Base-by-base conservation (phyloP, 1,140 invertebrate genomes). In the Drosophila parabipectinata region DNA sequence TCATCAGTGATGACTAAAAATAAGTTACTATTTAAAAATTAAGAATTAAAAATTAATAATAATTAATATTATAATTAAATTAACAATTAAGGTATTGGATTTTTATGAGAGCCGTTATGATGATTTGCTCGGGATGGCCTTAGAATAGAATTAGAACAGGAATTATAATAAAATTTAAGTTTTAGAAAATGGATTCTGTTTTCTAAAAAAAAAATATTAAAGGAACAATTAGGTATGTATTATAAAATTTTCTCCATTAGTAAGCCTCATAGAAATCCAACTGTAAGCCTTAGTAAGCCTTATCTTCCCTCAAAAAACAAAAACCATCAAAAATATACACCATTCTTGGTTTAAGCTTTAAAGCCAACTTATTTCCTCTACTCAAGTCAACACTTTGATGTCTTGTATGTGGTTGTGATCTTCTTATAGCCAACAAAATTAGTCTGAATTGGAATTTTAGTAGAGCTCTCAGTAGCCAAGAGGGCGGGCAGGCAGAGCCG, bases 361-460 rank as follows among this genome's bases (percentile, higher is more conserved):
- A 67, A 67, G 63, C 63, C 63, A 67, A 64, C 14, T 64, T 64
- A 24, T 60, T 32, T 60, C 63, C 34, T 63, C 68, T 61, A 68
- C 37, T 57, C 28, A 7, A 28, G 12, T 4, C 44, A 14, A n/a
- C 8, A 10, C 44, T 37, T 37, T 5, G 32, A n/a, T 37, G 34
- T 14, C 5, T 9, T 44, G 14, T 44, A 52, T 60, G 39, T 57
- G 39, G 66, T 32, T 68, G 52, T 58, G 59, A 62, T 55, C 41
- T 47, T 81, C 51, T 51, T 15, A 30, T 57, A 54, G 26, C 57
- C 77, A 77, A 69, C 56, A 74, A 85, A 85, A 85, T 85, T 74
- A 78, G 83, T 87, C 52, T 59, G 52, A 69, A 51, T 64, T 63
- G 75, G 81, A 88, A 88, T 88, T 77, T 77, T 60, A 79, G 71